Evolutionary conservation across 2,797 vertebrate genomes (phyloP).

Genomic region (Todus mexicanus): DNA sequence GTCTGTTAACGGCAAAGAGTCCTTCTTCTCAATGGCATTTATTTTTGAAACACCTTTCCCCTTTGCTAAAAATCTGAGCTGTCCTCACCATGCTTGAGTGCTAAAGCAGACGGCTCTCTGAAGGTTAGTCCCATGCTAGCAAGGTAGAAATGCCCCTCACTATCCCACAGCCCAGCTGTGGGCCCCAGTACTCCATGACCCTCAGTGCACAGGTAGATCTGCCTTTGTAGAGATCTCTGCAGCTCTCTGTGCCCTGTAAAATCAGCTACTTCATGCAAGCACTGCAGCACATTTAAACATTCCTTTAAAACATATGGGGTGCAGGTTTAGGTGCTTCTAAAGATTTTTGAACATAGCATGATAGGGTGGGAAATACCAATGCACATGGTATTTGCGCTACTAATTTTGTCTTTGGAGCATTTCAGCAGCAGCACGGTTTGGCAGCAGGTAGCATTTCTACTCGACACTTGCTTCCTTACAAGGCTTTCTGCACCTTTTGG

Average conservation of each 20-base stretch:
- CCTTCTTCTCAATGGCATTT: background rate
- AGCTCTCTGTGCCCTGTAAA: background rate
- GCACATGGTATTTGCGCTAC: background rate
- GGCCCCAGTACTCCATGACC: background rate
- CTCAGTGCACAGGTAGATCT: background rate
- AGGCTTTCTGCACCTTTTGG: background rate
- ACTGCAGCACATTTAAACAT: background rate
- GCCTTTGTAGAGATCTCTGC: background rate
- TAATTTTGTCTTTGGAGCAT: background rate
- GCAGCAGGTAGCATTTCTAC: background rate
- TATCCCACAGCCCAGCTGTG: background rate
- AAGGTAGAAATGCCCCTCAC: background rate
- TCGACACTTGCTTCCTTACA: accelerated
- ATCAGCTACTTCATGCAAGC: background rate
- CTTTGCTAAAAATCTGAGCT: background rate
- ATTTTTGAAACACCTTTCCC: background rate
- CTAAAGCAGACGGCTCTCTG: background rate
- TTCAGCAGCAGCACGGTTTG: background rate
- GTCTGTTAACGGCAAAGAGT: constrained; percentile 2
- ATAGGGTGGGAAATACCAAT: background rate
- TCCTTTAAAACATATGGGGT: background rate
- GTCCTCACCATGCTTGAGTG: background rate
- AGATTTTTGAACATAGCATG: background rate
- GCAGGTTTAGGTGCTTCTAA: background rate
- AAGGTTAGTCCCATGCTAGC: background rate